Conservation (phyloP, 2,113 vertebrate species). For the Megaptera novaeangliae region DNA sequence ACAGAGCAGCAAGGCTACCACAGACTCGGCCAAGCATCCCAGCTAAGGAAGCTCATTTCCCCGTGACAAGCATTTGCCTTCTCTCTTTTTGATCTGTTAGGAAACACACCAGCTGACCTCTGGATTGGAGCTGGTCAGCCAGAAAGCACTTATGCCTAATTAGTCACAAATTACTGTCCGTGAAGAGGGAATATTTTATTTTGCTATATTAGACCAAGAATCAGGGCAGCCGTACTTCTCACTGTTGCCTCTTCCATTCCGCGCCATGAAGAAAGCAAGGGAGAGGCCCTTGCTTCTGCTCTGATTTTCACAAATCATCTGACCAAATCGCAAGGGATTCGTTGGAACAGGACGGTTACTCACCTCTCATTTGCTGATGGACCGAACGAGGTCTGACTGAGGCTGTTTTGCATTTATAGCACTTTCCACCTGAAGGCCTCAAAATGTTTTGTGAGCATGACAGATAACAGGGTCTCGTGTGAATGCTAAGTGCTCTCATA, state of each 20-base stretch:
- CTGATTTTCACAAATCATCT: constrained; percentile 19
- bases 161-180: not conserved
- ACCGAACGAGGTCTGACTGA: not conserved
- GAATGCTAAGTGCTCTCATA: not conserved
- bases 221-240: not conserved
- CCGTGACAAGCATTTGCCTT: not conserved
- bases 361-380: not conserved
- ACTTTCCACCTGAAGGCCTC: not conserved
- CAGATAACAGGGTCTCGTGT: not conserved
- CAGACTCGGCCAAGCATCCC: rapidly evolving
- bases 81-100: not conserved
- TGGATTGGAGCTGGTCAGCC: not conserved
- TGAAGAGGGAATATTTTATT: not conserved
- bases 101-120: not conserved
- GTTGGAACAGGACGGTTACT: not conserved
- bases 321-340: not conserved
- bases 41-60: not conserved
- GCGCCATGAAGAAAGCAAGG: not conserved
- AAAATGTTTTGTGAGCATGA: not conserved
- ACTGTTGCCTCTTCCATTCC: not conserved
- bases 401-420: constrained; percentile 30
- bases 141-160: not conserved
- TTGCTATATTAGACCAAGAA: not conserved
- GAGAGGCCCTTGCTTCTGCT: not conserved
- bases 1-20: not conserved